Conservation (phyloP, 2,797 vertebrate genomes). For the Chiroxiphia lanceolata region DNA sequence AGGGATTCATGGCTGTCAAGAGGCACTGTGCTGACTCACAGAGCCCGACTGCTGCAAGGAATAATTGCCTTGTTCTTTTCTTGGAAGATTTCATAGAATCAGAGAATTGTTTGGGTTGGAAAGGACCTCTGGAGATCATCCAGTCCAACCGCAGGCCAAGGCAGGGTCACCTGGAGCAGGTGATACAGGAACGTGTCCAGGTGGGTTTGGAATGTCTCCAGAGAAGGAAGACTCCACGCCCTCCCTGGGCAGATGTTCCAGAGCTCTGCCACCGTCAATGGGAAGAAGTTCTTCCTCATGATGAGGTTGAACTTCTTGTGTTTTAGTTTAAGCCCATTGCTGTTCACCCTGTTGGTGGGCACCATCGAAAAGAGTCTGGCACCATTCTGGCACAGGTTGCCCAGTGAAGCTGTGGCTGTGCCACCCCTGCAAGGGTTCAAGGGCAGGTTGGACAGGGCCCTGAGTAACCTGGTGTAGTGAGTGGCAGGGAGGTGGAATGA, state of each 20-base stretch:
- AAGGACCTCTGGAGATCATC: background rate
- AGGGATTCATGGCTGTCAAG: too few relatives aligned
- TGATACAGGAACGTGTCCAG: background rate
- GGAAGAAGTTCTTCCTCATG: background rate
- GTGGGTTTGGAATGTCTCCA: background rate
- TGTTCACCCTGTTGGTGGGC: background rate
- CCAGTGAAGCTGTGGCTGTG: background rate
- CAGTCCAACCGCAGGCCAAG: background rate
- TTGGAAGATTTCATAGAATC: background rate
- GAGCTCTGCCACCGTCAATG: background rate
- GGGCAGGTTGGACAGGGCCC: background rate
- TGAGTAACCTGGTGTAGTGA: too few relatives aligned
- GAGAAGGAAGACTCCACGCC: background rate
- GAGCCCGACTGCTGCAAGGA: background rate
- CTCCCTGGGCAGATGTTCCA: background rate
- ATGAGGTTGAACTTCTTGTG: background rate
- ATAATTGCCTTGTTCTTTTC: background rate
- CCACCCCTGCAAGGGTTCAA: background rate
- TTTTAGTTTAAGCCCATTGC: background rate
- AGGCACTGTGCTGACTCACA: background rate
- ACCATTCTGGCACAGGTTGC: background rate
- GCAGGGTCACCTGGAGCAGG: background rate
- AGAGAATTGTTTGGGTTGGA: background rate
- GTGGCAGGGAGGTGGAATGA: fast-evolving
- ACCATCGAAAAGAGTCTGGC: fast-evolving